Conservation (phyloP, 2,113 vertebrate genomes). For the Cnemophilus loriae region DNA sequence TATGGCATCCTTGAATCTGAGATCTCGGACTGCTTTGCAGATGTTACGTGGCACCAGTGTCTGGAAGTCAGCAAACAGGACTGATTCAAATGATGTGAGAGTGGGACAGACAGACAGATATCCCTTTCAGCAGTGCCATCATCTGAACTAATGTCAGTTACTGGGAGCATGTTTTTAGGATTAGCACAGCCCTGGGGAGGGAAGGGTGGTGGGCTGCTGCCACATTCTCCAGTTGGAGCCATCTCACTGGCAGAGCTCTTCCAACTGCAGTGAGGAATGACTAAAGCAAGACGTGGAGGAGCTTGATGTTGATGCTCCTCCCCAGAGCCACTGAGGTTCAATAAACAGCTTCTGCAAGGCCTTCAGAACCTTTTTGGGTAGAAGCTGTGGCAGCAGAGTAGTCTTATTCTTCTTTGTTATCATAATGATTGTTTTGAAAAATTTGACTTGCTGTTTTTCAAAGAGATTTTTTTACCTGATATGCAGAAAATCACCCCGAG, state of each 20-base stretch:
- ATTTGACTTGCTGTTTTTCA: slow-evolving; percentile 34
- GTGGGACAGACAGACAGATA: neutral
- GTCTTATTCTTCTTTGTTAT: slow-evolving; percentile 16
- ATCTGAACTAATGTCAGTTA: neutral
- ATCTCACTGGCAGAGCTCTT: neutral
- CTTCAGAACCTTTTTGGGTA: neutral
- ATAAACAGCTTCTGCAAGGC: neutral
- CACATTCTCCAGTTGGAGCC: neutral
- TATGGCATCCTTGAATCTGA: neutral
- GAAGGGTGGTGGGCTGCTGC: neutral
- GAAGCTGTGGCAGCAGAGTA: neutral
- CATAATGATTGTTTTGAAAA: slow-evolving; percentile 40
- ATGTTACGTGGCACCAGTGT: neutral
- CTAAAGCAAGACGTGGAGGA: neutral
- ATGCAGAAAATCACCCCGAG: slow-evolving; percentile 24
- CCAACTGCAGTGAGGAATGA: neutral
- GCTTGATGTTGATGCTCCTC: neutral
- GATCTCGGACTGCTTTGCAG: neutral
- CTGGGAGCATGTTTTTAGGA: neutral
- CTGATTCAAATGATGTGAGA: neutral
- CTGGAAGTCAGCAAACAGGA: neutral
- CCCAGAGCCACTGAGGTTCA: neutral
- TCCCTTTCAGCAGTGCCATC: neutral
- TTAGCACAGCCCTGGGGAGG: neutral
- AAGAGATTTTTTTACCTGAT: slow-evolving; percentile 56